These are phyloP conservation scores for Lineus longissimus DNA, from an alignment of 1,140 invertebrate genomes.

Conservation along the genomic window DNA sequence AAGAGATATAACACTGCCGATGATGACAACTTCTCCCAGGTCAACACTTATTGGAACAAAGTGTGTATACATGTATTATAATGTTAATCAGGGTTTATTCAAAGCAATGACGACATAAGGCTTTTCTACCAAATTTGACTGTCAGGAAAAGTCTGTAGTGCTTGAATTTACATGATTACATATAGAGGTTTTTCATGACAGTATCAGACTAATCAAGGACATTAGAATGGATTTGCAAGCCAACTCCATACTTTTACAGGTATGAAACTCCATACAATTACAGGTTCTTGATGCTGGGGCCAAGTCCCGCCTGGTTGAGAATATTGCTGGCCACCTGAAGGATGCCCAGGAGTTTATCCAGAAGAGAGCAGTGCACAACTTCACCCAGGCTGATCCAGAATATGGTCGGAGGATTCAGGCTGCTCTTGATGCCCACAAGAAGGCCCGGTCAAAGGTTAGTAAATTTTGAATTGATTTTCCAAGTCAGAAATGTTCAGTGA, in stretches of 20 bases:
- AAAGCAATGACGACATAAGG: too few species aligned
- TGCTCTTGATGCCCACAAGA: constrained; percentile 18
- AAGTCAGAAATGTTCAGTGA: too few species aligned
- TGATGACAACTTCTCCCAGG: constrained; percentile 86
- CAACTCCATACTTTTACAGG: too few species aligned
- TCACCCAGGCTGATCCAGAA: constrained; percentile 53
- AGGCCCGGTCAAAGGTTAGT: too few species aligned
- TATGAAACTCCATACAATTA: background rate
- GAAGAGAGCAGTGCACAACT: constrained; percentile 55
- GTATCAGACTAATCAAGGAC: too few species aligned
- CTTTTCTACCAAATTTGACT: too few species aligned
- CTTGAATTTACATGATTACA: too few species aligned
- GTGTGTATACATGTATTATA: constrained; percentile 36
- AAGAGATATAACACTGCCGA: constrained; percentile 74
- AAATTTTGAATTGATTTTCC: too few species aligned
- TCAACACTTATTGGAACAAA: constrained; percentile 73
- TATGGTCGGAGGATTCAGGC: constrained; percentile 50
- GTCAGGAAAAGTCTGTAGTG: too few species aligned
- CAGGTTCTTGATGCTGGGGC: constrained; percentile 71
- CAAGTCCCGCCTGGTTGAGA: constrained; percentile 69
- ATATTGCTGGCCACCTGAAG: constrained; percentile 75
- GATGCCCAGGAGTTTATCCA: constrained; percentile 81
- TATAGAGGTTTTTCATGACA: too few species aligned
- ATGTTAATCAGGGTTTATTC: too few species aligned
- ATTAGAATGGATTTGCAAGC: too few species aligned